Conservation (phyloP, 1,140 invertebrate genomes). For the Drosophila littoralis region DNA sequence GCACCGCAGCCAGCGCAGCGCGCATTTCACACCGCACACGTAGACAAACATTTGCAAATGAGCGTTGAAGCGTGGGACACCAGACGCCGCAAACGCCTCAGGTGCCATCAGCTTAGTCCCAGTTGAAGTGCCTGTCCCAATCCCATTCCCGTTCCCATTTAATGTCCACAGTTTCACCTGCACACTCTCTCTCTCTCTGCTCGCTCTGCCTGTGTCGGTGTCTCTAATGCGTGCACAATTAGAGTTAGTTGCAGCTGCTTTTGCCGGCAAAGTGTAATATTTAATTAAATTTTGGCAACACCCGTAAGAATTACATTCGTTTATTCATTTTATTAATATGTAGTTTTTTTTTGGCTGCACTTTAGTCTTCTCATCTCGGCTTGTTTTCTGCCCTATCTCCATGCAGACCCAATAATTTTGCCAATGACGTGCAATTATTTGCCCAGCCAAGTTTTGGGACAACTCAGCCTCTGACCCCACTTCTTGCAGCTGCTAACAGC, state of each 20-base stretch:
- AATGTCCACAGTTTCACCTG: not conserved
- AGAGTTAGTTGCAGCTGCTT: constrained; percentile 51
- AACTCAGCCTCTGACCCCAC: constrained; percentile 13
- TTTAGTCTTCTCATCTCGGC: constrained; percentile 1
- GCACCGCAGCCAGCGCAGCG: constrained; percentile 8
- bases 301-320: not conserved
- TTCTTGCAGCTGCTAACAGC: not conserved
- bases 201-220: not conserved
- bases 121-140: not conserved
- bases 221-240: constrained; percentile 58
- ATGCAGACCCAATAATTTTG: constrained; percentile 67
- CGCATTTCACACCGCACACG: constrained; percentile 59
- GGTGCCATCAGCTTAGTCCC: constrained; percentile 31
- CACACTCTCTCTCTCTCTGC: not conserved
- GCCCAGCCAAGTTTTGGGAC: constrained; percentile 54
- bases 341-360: not conserved
- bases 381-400: constrained; percentile 1
- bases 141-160: constrained; percentile 1
- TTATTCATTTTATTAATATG: not conserved
- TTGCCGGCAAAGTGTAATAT: constrained; percentile 61
- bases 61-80: constrained; percentile 64
- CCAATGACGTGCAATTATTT: constrained; percentile 79
- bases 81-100: constrained; percentile 54
- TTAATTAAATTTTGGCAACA: constrained; percentile 62
- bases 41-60: constrained; percentile 76